A percentile compares a stretch with the other conserved stretches of the same genome.
Evolutionary conservation across 2,113 vertebrate genomes (phyloP).

Genomic region (Blennius ocellaris): DNA sequence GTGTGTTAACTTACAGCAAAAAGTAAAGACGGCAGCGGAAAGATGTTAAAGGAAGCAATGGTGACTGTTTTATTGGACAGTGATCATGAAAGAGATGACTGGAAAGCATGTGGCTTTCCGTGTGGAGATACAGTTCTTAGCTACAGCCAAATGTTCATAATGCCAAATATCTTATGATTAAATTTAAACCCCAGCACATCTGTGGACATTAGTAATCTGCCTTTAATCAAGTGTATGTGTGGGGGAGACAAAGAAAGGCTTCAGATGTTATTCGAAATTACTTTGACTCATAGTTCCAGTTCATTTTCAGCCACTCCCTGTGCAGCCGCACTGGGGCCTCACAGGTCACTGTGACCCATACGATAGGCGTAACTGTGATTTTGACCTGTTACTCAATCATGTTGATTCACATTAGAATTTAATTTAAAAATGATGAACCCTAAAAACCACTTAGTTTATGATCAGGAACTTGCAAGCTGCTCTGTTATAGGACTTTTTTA

Average conservation of each 20-base stretch:
- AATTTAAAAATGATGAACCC: not conserved
- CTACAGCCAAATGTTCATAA: too few species aligned
- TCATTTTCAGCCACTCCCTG: not conserved
- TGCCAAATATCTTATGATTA: conserved; percentile 17
- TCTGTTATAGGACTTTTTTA: too few species aligned
- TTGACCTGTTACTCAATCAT: not conserved
- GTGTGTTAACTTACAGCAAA: conserved; percentile 23
- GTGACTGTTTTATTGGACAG: conserved; percentile 22
- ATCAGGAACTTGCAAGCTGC: not conserved
- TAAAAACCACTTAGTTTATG: not conserved
- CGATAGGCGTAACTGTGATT: too few species aligned
- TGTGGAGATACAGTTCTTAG: conserved; percentile 31
- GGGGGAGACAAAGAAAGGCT: not conserved
- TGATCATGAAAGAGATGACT: conserved; percentile 22
- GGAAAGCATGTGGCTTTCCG: conserved; percentile 28
- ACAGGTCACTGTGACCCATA: too few species aligned
- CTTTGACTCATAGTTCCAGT: not conserved
- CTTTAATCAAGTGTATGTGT: not conserved
- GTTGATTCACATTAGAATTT: too few species aligned
- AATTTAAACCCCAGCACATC: conserved; percentile 1
- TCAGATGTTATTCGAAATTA: not conserved
- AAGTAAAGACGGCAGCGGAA: conserved; percentile 15
- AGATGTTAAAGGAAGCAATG: conserved; percentile 23
- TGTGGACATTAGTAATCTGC: conserved; percentile 7
- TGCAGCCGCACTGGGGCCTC: not conserved